Percentiles rank a stretch among this genome's conserved stretches.
These are phyloP conservation scores for Drosophila ficusphila DNA, from an alignment of 1,140 invertebrate genomes.

Conservation along the genomic window DNA sequence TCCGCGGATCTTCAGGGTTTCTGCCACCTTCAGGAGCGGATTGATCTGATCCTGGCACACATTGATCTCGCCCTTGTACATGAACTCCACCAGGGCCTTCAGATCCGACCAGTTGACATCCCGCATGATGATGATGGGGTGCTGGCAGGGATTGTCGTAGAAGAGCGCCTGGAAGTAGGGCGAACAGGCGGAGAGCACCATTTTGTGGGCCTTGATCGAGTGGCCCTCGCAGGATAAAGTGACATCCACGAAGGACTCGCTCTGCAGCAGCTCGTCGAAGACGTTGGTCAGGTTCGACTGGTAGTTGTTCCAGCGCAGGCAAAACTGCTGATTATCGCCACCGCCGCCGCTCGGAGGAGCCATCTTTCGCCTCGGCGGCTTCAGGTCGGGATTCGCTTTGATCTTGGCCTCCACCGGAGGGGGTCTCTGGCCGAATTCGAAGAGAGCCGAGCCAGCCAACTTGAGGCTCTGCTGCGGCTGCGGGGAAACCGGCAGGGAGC, in stretches of 20 bases:
- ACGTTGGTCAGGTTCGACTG: conserved; percentile 95
- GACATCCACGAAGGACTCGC: conserved; percentile 96
- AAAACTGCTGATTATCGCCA: conserved; percentile 87
- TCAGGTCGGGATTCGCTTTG: conserved; percentile 16
- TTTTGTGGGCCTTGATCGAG: conserved; percentile 95
- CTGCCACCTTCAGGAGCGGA: conserved; percentile 93
- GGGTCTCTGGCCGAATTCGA: conserved; percentile 55
- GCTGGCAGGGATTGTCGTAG: conserved; percentile 95
- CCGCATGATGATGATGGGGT: conserved; percentile 95
- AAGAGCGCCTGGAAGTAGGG: conserved; percentile 96
- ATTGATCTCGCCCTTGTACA: conserved; percentile 97
- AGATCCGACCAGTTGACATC: conserved; percentile 94
- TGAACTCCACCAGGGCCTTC: conserved; percentile 95
- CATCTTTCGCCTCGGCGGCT: conserved; percentile 17
- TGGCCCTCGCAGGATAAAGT: conserved; percentile 95
- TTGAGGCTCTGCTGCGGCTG: conserved; percentile 64
- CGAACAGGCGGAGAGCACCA: conserved; percentile 96
- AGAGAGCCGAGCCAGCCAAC: conserved; percentile 56
- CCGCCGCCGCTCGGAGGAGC: conserved; percentile 22
- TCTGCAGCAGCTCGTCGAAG: conserved; percentile 95
- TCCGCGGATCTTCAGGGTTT: conserved; percentile 93
- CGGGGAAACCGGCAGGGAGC: conserved; percentile 75
- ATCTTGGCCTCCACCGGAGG: conserved; percentile 17
- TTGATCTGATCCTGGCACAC: conserved; percentile 95
- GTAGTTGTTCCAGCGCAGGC: conserved; percentile 97